Evolutionary conservation across 1,140 invertebrate genomes (phyloP).

Genomic region (Drosophila ironensis): DNA sequence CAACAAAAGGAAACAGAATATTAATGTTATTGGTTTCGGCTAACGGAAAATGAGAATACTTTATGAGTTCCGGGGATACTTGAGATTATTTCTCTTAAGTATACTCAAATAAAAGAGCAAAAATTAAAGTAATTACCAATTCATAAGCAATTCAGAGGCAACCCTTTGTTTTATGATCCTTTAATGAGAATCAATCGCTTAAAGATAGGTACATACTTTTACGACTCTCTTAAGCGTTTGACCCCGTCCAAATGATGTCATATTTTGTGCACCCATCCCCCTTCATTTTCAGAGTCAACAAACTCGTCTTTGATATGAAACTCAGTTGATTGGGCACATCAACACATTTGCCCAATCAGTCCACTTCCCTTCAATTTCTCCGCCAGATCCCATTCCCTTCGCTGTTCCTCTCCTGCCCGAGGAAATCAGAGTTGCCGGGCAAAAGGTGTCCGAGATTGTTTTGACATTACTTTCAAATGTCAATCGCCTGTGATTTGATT

Average conservation of each 20-base stretch:
- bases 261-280: constrained; percentile 12
- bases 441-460: constrained; percentile 74
- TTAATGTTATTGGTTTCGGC: too few relatives aligned
- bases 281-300: constrained; percentile 4
- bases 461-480: constrained; percentile 78
- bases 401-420: not conserved
- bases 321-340: constrained; percentile 66
- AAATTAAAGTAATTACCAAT: too few relatives aligned
- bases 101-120: too few relatives aligned
- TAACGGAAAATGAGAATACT: too few relatives aligned
- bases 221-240: constrained; percentile 26
- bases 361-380: constrained; percentile 4
- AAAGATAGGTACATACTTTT: constrained; percentile 8
- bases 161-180: too few relatives aligned
- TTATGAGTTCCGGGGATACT: too few relatives aligned
- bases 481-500: constrained; percentile 65
- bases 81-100: too few relatives aligned
- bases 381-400: not conserved
- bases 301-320: constrained; percentile 49
- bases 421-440: constrained; percentile 36
- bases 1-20: too few relatives aligned
- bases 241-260: constrained; percentile 49
- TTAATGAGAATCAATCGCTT: too few relatives aligned
- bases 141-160: too few relatives aligned
- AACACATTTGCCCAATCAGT: constrained; percentile 70